A percentile compares a stretch with the other conserved stretches of the same genome.
Evolutionary conservation across 2,797 vertebrate species (phyloP).

Genomic region (Salmo trutta): DNA sequence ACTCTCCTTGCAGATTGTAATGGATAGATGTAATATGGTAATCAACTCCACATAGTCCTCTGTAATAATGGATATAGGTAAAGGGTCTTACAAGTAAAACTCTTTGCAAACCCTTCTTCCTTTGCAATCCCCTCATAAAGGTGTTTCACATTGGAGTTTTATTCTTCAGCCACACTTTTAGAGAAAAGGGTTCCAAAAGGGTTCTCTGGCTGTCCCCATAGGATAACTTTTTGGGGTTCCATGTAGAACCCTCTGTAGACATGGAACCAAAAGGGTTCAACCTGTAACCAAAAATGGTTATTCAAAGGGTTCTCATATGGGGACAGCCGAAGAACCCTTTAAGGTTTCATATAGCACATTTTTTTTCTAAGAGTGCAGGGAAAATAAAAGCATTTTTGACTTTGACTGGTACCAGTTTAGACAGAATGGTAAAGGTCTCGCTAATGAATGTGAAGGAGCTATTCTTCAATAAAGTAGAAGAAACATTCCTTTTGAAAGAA

Average conservation of each 20-base stretch:
- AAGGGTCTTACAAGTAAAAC: slow-evolving; percentile 31
- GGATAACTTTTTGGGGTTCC: too few relatives aligned
- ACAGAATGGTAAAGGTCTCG: background rate
- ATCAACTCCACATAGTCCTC: slow-evolving; percentile 48
- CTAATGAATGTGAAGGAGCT: background rate
- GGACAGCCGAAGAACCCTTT: too few relatives aligned
- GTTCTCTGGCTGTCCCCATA: too few relatives aligned
- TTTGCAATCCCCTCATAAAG: background rate
- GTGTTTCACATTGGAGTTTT: slow-evolving; percentile 18
- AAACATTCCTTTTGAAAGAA: background rate
- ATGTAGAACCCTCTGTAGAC: too few relatives aligned
- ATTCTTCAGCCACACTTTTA: background rate
- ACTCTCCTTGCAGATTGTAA: slow-evolving; percentile 28
- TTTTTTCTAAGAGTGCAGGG: too few relatives aligned
- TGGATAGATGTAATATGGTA: slow-evolving; percentile 41
- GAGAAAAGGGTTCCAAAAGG: too few relatives aligned
- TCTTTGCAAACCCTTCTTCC: background rate
- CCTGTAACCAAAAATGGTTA: too few relatives aligned
- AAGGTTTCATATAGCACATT: too few relatives aligned
- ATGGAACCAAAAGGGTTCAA: too few relatives aligned
- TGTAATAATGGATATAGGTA: slow-evolving; percentile 36
- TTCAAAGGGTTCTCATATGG: too few relatives aligned
- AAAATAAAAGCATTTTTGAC: slow-evolving; percentile 29
- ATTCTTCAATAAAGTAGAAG: background rate
- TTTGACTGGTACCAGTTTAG: slow-evolving; percentile 7